A percentile compares a stretch with the other conserved stretches of the same genome.
Evolutionary conservation across 2,113 vertebrate genomes (phyloP).

Genomic region (Bujurquina vittata): DNA sequence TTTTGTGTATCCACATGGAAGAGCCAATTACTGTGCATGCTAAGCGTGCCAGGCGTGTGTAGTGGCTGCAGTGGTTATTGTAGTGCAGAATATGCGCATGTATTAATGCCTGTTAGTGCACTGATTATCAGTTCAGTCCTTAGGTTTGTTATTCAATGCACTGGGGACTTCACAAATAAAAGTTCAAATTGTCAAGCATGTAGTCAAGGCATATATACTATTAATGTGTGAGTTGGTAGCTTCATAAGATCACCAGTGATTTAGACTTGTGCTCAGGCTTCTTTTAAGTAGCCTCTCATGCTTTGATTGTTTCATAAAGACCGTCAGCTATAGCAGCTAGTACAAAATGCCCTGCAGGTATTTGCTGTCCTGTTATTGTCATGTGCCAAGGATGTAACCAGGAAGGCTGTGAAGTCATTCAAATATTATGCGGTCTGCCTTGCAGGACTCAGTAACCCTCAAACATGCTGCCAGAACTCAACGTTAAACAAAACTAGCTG

Average conservation of each 20-base stretch:
- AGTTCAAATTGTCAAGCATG: neutral
- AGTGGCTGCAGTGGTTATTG: neutral
- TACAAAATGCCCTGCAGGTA: neutral
- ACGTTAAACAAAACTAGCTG: neutral
- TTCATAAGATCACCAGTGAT: neutral
- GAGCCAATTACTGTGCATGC: constrained; percentile 16
- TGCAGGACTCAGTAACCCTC: neutral
- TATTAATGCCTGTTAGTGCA: neutral
- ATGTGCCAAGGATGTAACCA: constrained; percentile 2
- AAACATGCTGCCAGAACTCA: neutral
- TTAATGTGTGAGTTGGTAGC: neutral
- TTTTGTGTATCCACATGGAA: constrained; percentile 14
- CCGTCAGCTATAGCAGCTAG: neutral
- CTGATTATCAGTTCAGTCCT: neutral
- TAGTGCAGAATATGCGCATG: neutral
- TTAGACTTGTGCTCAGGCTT: neutral
- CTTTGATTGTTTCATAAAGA: neutral
- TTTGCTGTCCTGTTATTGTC: constrained; percentile 28
- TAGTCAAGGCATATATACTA: neutral
- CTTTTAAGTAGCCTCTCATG: neutral
- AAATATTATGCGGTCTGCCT: neutral
- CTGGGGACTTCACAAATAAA: neutral
- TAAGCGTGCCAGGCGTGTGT: neutral
- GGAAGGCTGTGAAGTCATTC: neutral
- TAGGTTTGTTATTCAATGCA: neutral